Percentiles rank a stretch among this genome's conserved stretches.
These are phyloP conservation scores for Catocala fraxini DNA, from an alignment of 2,888 invertebrate species.

Conservation along the genomic window DNA sequence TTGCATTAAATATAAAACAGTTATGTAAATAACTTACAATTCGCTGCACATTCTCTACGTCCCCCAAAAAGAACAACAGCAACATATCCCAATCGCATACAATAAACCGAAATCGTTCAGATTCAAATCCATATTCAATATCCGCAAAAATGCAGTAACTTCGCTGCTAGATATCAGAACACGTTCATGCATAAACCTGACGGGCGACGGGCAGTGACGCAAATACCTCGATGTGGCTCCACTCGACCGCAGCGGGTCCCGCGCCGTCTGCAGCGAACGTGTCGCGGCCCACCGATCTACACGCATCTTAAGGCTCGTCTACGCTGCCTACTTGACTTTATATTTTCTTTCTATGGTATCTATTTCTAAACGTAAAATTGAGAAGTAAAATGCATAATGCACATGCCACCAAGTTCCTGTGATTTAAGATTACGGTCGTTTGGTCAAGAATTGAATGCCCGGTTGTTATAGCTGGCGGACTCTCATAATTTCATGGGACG, in stretches of 20 bases:
- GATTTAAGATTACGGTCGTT: no score
- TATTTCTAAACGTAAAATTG: no score
- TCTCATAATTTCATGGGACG: no score
- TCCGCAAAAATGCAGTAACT: slow-evolving; percentile 35
- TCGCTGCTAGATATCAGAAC: slow-evolving; percentile 20
- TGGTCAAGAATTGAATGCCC: no score
- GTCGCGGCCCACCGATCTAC: slow-evolving; percentile 45
- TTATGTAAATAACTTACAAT: no score
- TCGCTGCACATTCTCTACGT: no score
- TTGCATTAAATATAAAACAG: no score
- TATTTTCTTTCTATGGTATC: neutral
- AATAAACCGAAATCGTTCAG: neutral
- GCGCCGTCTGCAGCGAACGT: slow-evolving; percentile 50
- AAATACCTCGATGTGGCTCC: slow-evolving; percentile 39
- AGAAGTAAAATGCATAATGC: no score
- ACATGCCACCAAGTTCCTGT: no score
- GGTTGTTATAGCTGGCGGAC: no score
- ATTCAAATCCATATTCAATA: slow-evolving; percentile 12
- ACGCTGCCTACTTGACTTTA: slow-evolving; percentile 14
- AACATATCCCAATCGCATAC: neutral
- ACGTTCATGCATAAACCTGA: slow-evolving; percentile 42
- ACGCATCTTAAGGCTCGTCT: slow-evolving; percentile 54
- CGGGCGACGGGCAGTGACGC: slow-evolving; percentile 35
- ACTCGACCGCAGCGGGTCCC: slow-evolving; percentile 43
- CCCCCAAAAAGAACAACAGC: no score